These are phyloP conservation scores for Eupithecia exiguata DNA, from an alignment of 2,888 invertebrate species.

Conservation along the genomic window DNA sequence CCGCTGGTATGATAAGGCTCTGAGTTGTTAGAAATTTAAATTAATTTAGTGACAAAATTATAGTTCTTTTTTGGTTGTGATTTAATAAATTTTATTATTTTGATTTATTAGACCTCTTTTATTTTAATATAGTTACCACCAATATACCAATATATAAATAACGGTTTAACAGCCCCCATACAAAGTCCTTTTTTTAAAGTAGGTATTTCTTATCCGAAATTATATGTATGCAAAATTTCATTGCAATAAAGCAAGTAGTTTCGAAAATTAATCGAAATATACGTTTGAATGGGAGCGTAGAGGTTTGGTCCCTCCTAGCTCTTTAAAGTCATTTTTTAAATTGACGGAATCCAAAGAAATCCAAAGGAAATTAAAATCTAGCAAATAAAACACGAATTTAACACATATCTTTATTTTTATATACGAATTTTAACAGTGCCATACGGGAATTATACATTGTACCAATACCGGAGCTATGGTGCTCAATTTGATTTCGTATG, in stretches of 20 bases:
- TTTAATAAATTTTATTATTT: slow-evolving; percentile 32
- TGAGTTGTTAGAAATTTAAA: not conserved
- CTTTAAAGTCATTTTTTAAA: too few relatives aligned
- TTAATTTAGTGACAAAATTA: not conserved
- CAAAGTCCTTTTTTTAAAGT: too few relatives aligned
- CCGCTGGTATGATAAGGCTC: too few relatives aligned
- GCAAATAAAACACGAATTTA: slow-evolving; percentile 72
- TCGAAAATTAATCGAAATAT: too few relatives aligned
- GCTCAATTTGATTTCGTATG: slow-evolving; percentile 54
- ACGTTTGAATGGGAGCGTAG: too few relatives aligned
- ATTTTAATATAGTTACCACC: not conserved
- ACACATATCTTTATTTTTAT: slow-evolving; percentile 83
- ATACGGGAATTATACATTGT: slow-evolving; percentile 73
- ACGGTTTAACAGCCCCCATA: too few relatives aligned
- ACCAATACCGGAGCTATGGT: slow-evolving; percentile 66
- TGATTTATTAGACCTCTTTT: not conserved
- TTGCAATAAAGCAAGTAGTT: too few relatives aligned
- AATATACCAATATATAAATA: too few relatives aligned
- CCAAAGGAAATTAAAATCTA: not conserved
- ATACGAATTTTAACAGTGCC: slow-evolving; percentile 82
- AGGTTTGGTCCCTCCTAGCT: too few relatives aligned
- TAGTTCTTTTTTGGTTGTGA: not conserved
- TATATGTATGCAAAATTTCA: too few relatives aligned
- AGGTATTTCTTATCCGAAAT: too few relatives aligned
- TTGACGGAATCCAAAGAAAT: too few relatives aligned